These are phyloP conservation scores for Leucophenga varia DNA, from an alignment of 1,140 invertebrate species.

Conservation along the genomic window DNA sequence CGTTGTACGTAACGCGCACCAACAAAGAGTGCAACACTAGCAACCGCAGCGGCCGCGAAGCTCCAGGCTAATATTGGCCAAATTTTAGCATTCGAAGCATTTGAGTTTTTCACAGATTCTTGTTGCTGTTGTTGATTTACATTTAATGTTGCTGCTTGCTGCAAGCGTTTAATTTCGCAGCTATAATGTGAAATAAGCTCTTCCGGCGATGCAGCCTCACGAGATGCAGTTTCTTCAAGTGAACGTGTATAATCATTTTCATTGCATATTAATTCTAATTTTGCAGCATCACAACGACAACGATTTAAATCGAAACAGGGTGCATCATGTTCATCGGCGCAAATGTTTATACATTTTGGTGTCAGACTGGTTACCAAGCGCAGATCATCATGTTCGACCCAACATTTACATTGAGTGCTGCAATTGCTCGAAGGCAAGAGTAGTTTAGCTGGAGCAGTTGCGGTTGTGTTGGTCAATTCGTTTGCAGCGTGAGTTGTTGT, in stretches of 20 bases:
- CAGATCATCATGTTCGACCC: conserved; percentile 8
- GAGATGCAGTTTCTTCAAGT: too few relatives aligned
- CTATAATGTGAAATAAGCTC: not conserved
- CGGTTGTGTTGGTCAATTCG: not conserved
- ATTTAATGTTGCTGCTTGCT: not conserved
- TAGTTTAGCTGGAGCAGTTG: not conserved
- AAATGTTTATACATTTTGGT: conserved; percentile 20
- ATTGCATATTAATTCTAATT: conserved; percentile 13
- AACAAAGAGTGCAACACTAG: too few relatives aligned
- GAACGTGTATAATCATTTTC: too few relatives aligned
- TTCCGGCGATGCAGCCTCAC: not conserved
- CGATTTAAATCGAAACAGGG: conserved; percentile 16
- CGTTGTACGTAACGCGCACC: too few relatives aligned
- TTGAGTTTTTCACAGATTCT: conserved; percentile 1
- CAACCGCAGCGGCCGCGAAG: too few relatives aligned
- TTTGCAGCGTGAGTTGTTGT: too few relatives aligned
- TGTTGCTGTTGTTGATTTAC: too few relatives aligned
- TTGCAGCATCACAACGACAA: conserved; percentile 16
- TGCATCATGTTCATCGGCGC: conserved; percentile 18
- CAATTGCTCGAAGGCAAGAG: conserved; percentile 9
- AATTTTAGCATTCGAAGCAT: not conserved
- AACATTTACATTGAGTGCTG: conserved; percentile 19
- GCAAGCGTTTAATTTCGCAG: not conserved
- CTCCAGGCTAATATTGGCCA: conserved; percentile 16
- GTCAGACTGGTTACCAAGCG: conserved; percentile 1